phyloP scores from a whole-genome alignment of 2,797 vertebrate genomes.

The Sylvilagus floridanus region DNA sequence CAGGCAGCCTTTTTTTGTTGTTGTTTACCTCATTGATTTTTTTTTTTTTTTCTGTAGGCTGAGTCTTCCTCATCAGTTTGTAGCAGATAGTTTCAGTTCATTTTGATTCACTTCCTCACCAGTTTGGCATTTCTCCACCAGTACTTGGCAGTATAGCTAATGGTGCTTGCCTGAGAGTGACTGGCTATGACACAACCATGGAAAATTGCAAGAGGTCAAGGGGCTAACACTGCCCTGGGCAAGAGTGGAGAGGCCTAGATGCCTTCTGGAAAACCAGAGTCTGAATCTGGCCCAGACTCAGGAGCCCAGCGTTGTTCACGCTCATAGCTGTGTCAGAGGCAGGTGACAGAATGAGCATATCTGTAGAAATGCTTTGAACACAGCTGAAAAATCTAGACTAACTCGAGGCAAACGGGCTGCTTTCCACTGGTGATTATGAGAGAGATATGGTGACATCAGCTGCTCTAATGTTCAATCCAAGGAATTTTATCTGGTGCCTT shows the following conservation, averaged over 20 bases:
- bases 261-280: constrained; percentile 48
- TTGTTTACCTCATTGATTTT: constrained; percentile 21
- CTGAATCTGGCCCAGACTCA: neutral
- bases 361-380: neutral
- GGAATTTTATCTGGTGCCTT: constrained; percentile 38
- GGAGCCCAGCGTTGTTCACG: neutral
- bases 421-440: constrained; percentile 34
- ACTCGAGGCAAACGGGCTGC: neutral
- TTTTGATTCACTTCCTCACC: constrained; percentile 66
- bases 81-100: constrained; percentile 58
- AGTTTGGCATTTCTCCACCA: constrained; percentile 38
- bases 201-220: constrained; percentile 51
- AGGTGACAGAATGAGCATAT: neutral
- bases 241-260: neutral
- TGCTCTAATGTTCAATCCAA: neutral
- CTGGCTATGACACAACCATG: neutral
- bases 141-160: constrained; percentile 39
- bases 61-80: constrained; percentile 63
- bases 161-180: constrained; percentile 44
- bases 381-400: neutral
- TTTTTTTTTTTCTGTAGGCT: constrained; percentile 32
- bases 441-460: constrained; percentile 8
- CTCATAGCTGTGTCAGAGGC: constrained; percentile 2
- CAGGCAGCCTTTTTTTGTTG: neutral
- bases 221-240: neutral